A percentile compares a stretch with the other conserved stretches of the same genome.
Evolutionary conservation across 2,113 vertebrate species (phyloP).

Genomic region (Pseudolaguvia tuberculata): DNA sequence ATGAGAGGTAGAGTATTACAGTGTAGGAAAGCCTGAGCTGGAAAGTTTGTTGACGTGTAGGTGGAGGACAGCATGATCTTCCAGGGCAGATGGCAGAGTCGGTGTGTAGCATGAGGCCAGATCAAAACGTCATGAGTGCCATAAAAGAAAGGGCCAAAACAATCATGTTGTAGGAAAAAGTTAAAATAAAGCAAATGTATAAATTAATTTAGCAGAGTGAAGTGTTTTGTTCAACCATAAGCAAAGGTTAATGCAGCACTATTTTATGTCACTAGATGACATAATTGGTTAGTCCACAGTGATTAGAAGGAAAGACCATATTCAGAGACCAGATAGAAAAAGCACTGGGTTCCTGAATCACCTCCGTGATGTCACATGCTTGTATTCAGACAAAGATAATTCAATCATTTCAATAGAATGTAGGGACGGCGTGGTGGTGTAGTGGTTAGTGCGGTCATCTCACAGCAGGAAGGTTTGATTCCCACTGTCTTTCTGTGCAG

Average conservation of each 20-base stretch:
- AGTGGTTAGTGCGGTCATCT: too few species aligned
- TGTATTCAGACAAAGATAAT: not conserved
- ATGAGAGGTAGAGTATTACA: not conserved
- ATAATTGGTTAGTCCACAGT: not conserved
- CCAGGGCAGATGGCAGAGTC: slow-evolving; percentile 10
- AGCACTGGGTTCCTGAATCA: not conserved
- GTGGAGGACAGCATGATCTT: slow-evolving; percentile 9
- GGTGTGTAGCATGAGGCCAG: slow-evolving; percentile 7
- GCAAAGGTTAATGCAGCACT: not conserved
- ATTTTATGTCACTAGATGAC: not conserved
- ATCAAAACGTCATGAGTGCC: not conserved
- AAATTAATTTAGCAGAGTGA: not conserved
- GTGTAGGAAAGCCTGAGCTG: not conserved
- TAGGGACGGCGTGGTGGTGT: too few species aligned
- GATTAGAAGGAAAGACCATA: not conserved
- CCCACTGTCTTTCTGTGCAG: too few species aligned
- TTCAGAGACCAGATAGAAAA: slow-evolving; percentile 1
- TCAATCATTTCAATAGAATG: not conserved
- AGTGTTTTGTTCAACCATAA: not conserved
- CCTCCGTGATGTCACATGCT: not conserved
- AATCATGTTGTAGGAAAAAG: not conserved
- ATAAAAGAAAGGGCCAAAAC: not conserved
- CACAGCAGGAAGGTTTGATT: too few species aligned
- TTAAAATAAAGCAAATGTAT: not conserved
- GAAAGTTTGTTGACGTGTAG: not conserved